phyloP scores from a whole-genome alignment of 2,113 vertebrate genomes.

The Nansenia antarctica region DNA sequence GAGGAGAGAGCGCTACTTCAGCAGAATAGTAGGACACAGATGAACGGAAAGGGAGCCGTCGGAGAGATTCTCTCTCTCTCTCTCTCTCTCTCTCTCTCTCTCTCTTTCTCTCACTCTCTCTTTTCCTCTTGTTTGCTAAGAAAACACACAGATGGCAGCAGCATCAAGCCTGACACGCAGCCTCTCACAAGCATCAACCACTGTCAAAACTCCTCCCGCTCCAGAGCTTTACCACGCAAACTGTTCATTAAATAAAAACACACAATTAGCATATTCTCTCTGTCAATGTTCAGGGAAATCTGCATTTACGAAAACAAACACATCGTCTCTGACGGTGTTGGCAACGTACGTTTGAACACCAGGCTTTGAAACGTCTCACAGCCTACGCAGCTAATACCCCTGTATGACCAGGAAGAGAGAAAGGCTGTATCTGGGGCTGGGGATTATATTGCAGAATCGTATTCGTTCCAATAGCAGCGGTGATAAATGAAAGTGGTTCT shows the following conservation, averaged over 20 bases:
- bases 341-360: conserved; percentile 20
- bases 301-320: conserved; percentile 14
- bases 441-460: background rate
- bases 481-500: too few relatives aligned
- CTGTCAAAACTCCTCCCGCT: conserved; percentile 11
- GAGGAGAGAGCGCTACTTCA: too few relatives aligned
- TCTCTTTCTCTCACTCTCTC: background rate
- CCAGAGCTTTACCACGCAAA: conserved; percentile 11
- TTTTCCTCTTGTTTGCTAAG: background rate
- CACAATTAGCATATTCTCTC: conserved; percentile 26
- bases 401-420: background rate
- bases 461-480: background rate
- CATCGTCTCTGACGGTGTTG: background rate
- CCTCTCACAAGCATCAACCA: background rate
- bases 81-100: background rate
- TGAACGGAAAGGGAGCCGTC: background rate
- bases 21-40: too few relatives aligned
- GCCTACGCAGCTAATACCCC: background rate
- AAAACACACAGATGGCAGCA: conserved; percentile 6
- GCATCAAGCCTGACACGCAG: background rate
- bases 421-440: background rate
- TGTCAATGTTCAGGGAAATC: conserved; percentile 10
- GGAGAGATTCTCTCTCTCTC: background rate
- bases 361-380: background rate
- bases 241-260: conserved; percentile 21